These are phyloP conservation scores for Callospermophilus lateralis DNA, from an alignment of 2,113 vertebrate genomes.

Conservation along the genomic window DNA sequence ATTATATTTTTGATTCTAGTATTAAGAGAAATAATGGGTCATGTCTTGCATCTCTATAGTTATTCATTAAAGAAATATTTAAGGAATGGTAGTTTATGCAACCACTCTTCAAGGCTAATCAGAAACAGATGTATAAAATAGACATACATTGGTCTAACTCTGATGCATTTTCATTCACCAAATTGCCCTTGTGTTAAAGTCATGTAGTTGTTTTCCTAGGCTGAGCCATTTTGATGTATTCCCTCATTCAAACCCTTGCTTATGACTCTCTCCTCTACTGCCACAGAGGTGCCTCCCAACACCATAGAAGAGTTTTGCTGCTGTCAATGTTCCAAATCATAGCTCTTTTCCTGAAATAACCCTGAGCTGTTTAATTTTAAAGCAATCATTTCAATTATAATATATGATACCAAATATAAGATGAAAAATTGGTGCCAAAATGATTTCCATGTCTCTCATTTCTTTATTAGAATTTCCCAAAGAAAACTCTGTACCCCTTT, in stretches of 20 bases:
- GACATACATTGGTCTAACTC: background rate
- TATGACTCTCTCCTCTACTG: background rate
- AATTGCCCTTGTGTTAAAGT: background rate
- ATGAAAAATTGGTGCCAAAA: background rate
- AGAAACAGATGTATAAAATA: background rate
- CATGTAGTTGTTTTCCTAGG: background rate
- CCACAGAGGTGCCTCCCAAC: background rate
- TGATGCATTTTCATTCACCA: background rate
- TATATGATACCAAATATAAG: background rate
- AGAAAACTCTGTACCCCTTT: background rate
- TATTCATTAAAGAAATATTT: conserved; percentile 21
- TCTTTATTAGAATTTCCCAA: background rate
- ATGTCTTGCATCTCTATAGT: background rate
- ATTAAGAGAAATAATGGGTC: background rate
- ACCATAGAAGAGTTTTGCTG: background rate
- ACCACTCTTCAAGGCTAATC: background rate
- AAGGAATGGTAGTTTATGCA: background rate
- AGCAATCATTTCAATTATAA: background rate
- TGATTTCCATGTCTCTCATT: background rate
- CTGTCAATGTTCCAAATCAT: background rate
- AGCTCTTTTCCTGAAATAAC: background rate
- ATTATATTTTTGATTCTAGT: background rate
- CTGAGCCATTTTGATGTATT: background rate
- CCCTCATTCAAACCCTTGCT: background rate
- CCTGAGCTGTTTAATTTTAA: background rate